These are phyloP conservation scores for Drosophila niveifrons DNA, from an alignment of 2,888 invertebrate genomes.

Conservation along the genomic window DNA sequence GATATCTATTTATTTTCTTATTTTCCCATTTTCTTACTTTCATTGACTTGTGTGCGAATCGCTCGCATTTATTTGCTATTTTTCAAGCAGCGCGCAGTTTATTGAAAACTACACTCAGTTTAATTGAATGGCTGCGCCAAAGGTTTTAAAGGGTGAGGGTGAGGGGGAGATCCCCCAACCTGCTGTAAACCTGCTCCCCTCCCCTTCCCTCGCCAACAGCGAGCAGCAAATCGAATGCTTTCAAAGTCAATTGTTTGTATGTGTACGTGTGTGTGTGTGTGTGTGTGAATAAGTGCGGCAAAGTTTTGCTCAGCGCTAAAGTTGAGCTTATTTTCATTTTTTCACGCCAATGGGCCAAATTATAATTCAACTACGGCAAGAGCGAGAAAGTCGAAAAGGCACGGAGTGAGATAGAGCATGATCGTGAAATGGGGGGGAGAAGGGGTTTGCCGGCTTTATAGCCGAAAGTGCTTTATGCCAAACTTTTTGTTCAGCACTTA, in stretches of 20 bases:
- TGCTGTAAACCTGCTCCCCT: background rate
- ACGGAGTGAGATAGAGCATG: background rate
- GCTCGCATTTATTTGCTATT: conserved; percentile 72
- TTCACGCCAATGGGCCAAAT: conserved; percentile 72
- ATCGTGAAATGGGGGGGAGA: background rate
- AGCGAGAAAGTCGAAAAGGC: conserved; percentile 1
- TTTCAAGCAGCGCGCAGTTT: conserved; percentile 70
- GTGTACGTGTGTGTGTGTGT: conserved; percentile 21
- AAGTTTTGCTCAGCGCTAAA: conserved; percentile 67
- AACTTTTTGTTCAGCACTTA: conserved; percentile 73
- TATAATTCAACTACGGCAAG: conserved; percentile 52
- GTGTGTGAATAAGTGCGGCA: conserved; percentile 29
- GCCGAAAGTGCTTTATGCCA: conserved; percentile 63
- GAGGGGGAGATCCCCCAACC: conserved; percentile 9
- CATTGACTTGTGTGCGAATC: conserved; percentile 43
- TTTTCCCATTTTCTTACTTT: conserved; percentile 37
- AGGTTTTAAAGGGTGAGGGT: conserved; percentile 51
- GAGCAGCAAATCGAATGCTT: conserved; percentile 39
- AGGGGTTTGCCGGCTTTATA: conserved; percentile 18
- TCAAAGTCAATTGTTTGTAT: conserved; percentile 70
- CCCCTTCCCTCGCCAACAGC: background rate
- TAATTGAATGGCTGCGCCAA: conserved; percentile 71
- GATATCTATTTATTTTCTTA: background rate
- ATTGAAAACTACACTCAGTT: conserved; percentile 80
- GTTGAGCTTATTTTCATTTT: conserved; percentile 75